Conservation (phyloP, 2,888 invertebrate species). For the Drosophila pegasa region DNA sequence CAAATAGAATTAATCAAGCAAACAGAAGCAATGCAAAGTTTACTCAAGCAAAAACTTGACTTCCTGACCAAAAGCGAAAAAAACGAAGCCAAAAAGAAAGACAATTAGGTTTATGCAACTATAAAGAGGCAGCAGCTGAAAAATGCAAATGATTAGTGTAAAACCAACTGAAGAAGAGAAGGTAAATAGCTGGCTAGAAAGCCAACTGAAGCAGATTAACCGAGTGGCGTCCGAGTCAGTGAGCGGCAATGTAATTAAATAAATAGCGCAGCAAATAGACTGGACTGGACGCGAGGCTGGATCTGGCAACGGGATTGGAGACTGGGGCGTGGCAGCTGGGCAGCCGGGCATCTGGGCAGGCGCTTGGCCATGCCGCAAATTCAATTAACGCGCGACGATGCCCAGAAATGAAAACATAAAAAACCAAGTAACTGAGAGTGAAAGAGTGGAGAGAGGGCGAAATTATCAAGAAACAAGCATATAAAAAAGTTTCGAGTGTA, state of each 20-base stretch:
- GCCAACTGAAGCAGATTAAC: constrained; percentile 27
- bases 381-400: constrained; percentile 63
- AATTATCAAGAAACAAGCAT: constrained; percentile 53
- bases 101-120: constrained; percentile 25
- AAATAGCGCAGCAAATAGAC: constrained; percentile 61
- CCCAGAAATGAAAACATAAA: constrained; percentile 54
- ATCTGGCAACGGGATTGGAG: constrained; percentile 5
- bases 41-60: constrained; percentile 49
- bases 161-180: constrained; percentile 18
- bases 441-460: constrained; percentile 22
- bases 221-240: constrained; percentile 14
- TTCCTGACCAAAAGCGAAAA: constrained; percentile 32
- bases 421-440: constrained; percentile 16
- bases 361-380: constrained; percentile 64
- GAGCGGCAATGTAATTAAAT: constrained; percentile 67
- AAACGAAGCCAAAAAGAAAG: constrained; percentile 2
- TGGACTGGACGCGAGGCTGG: constrained; percentile 27
- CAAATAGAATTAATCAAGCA: constrained; percentile 7
- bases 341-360: constrained; percentile 21
- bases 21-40: constrained; percentile 16
- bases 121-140: constrained; percentile 61
- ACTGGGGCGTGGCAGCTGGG: constrained; percentile 12
- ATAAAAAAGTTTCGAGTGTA: constrained; percentile 59
- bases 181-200: constrained; percentile 43
- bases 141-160: constrained; percentile 68